These are phyloP conservation scores for Rhinella marina DNA, from an alignment of 2,797 vertebrate genomes.

Conservation along the genomic window DNA sequence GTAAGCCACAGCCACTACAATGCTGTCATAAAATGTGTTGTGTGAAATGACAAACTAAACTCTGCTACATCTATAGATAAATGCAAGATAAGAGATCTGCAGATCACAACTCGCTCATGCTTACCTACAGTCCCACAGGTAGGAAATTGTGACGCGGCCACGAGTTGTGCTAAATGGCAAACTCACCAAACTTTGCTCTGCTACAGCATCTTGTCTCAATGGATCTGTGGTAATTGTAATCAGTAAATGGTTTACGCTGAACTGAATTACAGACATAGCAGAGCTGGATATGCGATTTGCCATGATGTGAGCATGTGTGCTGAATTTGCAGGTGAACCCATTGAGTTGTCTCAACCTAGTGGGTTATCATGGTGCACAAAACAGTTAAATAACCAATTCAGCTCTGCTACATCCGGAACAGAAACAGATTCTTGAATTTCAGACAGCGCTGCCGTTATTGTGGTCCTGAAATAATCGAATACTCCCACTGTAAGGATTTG, in stretches of 20 bases:
- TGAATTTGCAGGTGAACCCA: not conserved
- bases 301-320: not conserved
- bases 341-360: not conserved
- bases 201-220: not conserved
- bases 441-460: not conserved
- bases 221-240: not conserved
- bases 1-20: not conserved
- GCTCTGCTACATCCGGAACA: slow-evolving; percentile 1
- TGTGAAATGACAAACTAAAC: not conserved
- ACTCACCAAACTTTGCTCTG: not conserved
- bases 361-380: not conserved
- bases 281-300: not conserved
- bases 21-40: not conserved
- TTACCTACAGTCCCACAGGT: not conserved
- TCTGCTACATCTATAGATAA: not conserved
- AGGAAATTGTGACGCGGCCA: not conserved
- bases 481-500: too few species aligned
- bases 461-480: not conserved
- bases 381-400: not conserved
- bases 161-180: not conserved
- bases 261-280: not conserved
- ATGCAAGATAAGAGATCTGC: not conserved
- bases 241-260: not conserved
- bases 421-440: not conserved
- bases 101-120: not conserved